Base-by-base conservation (phyloP, 2,888 invertebrate species). In the Plagodis dolabraria region DNA sequence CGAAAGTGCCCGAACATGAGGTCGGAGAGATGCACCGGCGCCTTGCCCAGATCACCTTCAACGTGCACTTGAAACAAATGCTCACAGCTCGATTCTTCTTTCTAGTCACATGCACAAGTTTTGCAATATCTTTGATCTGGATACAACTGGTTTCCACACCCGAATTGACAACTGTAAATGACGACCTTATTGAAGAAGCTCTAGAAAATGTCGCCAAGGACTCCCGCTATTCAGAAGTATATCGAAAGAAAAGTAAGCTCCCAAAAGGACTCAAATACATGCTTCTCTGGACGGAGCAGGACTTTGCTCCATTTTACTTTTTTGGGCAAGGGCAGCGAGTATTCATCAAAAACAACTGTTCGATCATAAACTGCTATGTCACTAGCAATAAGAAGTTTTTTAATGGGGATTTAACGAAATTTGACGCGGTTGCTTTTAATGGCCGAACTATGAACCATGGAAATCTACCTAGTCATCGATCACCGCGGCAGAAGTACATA, bases 391-490 rank as follows among this genome's bases (percentile, higher is more conserved):
- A 73, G 45, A 61, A 74, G 0, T 78, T 86, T 35, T 82, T 87
- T 56, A 66, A 70, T 54, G 78, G 76, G 22, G 76, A 87, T 59
- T 33, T 81, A 0, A 80, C 81, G 0, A 79, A 77, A 49, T 92
- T 90, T 46, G 79, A 90, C 54, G 90, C 83, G 0, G 74, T 92
- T 33, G 85, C 80, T 0, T 89, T 92, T 58, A 89, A 91, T 45
- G 91, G 89, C 10, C 76, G 88, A 6, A 84, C 77, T 47, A 55
- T 89, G 43, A 47, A 57, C 0, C 33, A 57, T 22, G 63, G 59
- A 2, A 63, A 77, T 10, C 59, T 89, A 0, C 92, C 92, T 1
- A 51, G 50, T 8, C 40, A 48, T 4, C 74, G 92, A 38, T 80
- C 82, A 0, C 63, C 69, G 0, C 74, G 80, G 11, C 93, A 93